Percentiles rank a stretch among this genome's conserved stretches.
phyloP scores from a whole-genome alignment of 2,797 vertebrate species.

The Neosalanx taihuensis region DNA sequence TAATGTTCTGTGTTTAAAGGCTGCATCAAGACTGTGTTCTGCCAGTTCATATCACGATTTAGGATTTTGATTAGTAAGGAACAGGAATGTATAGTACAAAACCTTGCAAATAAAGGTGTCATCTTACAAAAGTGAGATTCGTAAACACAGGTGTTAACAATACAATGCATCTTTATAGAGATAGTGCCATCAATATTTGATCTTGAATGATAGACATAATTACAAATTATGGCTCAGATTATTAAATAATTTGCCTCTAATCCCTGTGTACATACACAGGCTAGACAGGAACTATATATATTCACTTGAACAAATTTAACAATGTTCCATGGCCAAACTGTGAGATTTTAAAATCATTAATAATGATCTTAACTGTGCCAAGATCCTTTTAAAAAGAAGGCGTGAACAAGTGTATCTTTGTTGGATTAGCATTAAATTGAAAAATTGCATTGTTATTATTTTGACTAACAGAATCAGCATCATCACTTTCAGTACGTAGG shows the following conservation, averaged over 20 bases:
- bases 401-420: slow-evolving; percentile 23
- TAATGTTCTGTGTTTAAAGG: slow-evolving; percentile 42
- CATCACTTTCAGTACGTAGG: slow-evolving; percentile 62
- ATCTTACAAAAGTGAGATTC: too few species aligned
- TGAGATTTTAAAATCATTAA: slow-evolving; percentile 1
- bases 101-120: too few species aligned
- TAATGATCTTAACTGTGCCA: slow-evolving; percentile 20
- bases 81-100: too few species aligned
- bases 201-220: too few species aligned
- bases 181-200: too few species aligned
- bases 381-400: slow-evolving; percentile 42
- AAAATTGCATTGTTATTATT: slow-evolving; percentile 46
- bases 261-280: too few species aligned
- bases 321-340: slow-evolving; percentile 6
- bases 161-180: too few species aligned
- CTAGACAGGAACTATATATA: slow-evolving; percentile 3
- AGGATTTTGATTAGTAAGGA: too few species aligned
- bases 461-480: slow-evolving; percentile 28
- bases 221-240: too few species aligned
- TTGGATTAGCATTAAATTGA: slow-evolving; percentile 39
- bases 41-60: too few species aligned
- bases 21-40: slow-evolving; percentile 45
- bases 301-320: background rate
- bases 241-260: too few species aligned
- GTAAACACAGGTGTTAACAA: too few species aligned